Percentiles rank a stretch among this genome's conserved stretches.
phyloP scores from a whole-genome alignment of 2,113 vertebrate genomes.

The Pituophis catenifer region DNA sequence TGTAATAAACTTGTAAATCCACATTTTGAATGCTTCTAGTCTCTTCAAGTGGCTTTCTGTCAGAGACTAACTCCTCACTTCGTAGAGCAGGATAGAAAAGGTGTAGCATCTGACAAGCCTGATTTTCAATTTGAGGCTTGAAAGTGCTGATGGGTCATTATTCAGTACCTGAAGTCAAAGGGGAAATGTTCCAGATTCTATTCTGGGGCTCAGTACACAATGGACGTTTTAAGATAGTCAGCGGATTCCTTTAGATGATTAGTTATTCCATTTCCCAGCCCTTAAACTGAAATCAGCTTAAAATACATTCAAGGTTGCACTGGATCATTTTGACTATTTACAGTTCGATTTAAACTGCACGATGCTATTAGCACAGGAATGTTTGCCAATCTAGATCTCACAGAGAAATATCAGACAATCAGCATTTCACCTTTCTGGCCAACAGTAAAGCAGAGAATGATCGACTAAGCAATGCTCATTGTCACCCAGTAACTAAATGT shows the following conservation, averaged over 20 bases:
- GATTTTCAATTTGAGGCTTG: too few species aligned
- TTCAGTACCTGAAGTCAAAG: neutral
- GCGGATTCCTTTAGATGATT: neutral
- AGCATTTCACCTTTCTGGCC: neutral
- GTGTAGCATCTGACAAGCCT: too few species aligned
- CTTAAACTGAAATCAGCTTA: neutral
- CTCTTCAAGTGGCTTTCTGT: too few species aligned
- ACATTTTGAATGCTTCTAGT: too few species aligned
- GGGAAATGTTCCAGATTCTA: neutral
- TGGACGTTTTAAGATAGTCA: neutral
- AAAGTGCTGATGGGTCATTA: neutral
- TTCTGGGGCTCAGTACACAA: neutral
- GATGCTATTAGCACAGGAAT: neutral
- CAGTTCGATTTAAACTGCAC: neutral
- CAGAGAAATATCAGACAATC: neutral
- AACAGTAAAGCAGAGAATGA: neutral
- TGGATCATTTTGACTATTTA: neutral
- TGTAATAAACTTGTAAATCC: too few species aligned
- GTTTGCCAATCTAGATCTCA: neutral
- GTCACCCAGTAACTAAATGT: neutral
- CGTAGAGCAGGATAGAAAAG: too few species aligned
- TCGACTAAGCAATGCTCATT: neutral
- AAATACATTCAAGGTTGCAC: neutral
- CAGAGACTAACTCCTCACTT: too few species aligned
- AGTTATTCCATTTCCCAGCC: neutral